A percentile compares a stretch with the other conserved stretches of the same genome.
Conservation (phyloP, 2,888 invertebrate species). For the Macrophya alboannulata region DNA sequence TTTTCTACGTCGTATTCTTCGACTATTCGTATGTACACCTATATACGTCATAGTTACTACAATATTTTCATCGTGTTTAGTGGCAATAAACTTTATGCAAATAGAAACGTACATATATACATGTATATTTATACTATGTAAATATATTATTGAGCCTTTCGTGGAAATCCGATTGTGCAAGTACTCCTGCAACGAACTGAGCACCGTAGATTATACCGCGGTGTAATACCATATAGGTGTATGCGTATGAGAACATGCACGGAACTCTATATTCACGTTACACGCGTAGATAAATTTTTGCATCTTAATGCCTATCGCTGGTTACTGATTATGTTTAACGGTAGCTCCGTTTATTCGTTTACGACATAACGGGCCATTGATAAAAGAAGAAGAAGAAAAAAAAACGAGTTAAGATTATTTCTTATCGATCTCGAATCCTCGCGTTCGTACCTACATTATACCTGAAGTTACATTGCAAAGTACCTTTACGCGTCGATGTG, state of each 20-base stretch:
- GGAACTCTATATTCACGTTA: background rate
- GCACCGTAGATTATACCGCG: conserved; percentile 4
- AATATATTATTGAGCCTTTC: conserved; percentile 11
- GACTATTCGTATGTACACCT: background rate
- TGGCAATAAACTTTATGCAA: conserved; percentile 13
- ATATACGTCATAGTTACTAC: background rate
- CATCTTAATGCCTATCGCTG: no score
- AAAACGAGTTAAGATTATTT: background rate
- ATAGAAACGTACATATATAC: background rate
- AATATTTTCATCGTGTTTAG: background rate
- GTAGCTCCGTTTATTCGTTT: background rate
- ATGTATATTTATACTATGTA: background rate
- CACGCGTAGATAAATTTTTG: no score
- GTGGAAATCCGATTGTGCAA: conserved; percentile 4
- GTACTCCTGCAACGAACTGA: background rate
- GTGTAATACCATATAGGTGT: background rate
- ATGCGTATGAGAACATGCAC: background rate
- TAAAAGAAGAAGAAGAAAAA: background rate
- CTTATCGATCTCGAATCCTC: background rate
- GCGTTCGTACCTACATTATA: no score
- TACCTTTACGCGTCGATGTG: background rate
- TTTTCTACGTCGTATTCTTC: no score
- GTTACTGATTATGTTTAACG: background rate
- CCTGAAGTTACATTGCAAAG: no score
- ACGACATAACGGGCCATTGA: conserved; percentile 6